Evolutionary conservation across 1,140 invertebrate species (phyloP).

Genomic region (Aricia agestis): DNA sequence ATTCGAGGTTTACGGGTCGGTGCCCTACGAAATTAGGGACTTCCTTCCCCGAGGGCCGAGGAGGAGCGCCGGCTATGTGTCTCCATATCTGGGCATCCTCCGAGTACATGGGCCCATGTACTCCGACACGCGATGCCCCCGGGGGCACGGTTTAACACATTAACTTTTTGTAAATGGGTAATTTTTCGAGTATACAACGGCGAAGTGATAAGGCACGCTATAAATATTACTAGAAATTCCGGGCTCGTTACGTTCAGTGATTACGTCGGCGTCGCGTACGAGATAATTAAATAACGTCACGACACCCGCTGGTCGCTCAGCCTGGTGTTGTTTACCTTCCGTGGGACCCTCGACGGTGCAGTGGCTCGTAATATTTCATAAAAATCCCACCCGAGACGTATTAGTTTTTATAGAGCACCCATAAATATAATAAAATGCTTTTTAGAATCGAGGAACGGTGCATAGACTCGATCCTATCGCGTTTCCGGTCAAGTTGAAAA

Average conservation of each 20-base stretch:
- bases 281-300: background rate
- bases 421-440: slow-evolving; percentile 36
- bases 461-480: slow-evolving; percentile 61
- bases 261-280: background rate
- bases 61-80: slow-evolving; percentile 32
- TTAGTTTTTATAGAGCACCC: slow-evolving; percentile 5
- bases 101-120: slow-evolving; percentile 4
- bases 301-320: background rate
- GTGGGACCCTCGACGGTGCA: background rate
- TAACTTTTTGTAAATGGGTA: slow-evolving; percentile 11
- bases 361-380: slow-evolving; percentile 6
- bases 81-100: slow-evolving; percentile 17
- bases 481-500: slow-evolving; percentile 62
- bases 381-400: background rate
- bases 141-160: slow-evolving; percentile 4
- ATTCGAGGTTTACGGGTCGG: slow-evolving; percentile 64
- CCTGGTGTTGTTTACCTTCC: too few species aligned
- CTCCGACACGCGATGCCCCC: slow-evolving; percentile 14
- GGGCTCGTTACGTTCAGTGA: background rate
- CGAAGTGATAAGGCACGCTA: background rate
- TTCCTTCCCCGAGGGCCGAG: slow-evolving; percentile 55
- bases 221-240: slow-evolving; percentile 9
- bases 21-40: slow-evolving; percentile 62
- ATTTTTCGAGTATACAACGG: background rate
- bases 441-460: slow-evolving; percentile 45